phyloP scores from a whole-genome alignment of 1,140 invertebrate species.

The Nasonia longicornis region DNA sequence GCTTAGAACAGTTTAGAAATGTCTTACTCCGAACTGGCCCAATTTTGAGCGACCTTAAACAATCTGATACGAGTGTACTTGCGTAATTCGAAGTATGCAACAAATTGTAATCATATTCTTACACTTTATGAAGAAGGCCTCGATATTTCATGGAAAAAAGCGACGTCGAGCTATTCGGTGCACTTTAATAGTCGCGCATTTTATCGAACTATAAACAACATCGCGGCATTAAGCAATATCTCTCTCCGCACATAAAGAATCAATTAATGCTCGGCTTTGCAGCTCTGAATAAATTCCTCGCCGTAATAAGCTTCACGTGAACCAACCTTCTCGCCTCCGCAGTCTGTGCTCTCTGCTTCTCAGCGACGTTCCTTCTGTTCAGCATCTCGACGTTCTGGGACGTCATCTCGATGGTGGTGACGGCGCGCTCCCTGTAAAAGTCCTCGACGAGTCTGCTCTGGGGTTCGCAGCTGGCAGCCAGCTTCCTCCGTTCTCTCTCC shows the following conservation, averaged over 20 bases:
- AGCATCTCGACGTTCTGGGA: conserved; percentile 65
- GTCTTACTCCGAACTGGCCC: neutral
- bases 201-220: neutral
- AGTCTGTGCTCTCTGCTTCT: conserved; percentile 45
- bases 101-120: neutral
- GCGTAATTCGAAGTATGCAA: neutral
- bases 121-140: neutral
- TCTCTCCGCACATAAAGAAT: neutral
- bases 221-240: neutral
- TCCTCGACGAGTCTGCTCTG: conserved; percentile 52
- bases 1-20: neutral
- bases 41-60: neutral
- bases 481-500: conserved; percentile 60
- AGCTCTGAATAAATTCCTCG: no score
- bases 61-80: no score
- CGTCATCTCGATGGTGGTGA: conserved; percentile 68
- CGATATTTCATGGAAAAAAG: no score
- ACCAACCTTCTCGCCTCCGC: conserved; percentile 31
- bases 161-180: no score
- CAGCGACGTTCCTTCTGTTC: conserved; percentile 62
- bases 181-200: no score
- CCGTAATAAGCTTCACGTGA: no score
- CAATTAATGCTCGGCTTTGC: neutral
- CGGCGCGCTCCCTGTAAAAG: conserved; percentile 62
- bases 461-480: conserved; percentile 62